A percentile compares a stretch with the other conserved stretches of the same genome.
Conservation (phyloP, 2,888 invertebrate species). For the Sinelater perroti region DNA sequence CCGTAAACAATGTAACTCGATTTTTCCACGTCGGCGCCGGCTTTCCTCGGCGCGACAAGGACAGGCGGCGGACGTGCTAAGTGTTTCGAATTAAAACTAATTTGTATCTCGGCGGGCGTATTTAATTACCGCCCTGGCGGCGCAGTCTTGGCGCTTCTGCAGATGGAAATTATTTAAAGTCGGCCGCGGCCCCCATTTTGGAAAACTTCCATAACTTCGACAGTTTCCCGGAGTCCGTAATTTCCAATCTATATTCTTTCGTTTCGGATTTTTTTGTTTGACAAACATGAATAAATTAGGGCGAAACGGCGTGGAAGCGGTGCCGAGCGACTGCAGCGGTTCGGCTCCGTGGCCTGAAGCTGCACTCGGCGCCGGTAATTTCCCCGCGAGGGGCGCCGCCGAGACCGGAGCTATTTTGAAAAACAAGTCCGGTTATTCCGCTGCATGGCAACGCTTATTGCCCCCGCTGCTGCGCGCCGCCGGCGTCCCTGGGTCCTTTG, state of each 20-base stretch:
- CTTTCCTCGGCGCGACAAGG: constrained; percentile 12
- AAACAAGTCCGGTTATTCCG: neutral
- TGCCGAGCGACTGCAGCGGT: too few relatives aligned
- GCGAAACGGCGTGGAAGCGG: constrained; percentile 12
- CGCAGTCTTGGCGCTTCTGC: constrained; percentile 19
- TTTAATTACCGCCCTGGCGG: constrained; percentile 32
- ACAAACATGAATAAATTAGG: constrained; percentile 19
- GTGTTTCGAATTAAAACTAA: constrained; percentile 34
- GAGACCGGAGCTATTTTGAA: neutral
- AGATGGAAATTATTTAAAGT: constrained; percentile 23
- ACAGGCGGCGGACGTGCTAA: constrained; percentile 19
- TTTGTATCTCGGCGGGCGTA: constrained; percentile 36
- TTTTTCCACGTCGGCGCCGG: constrained; percentile 21
- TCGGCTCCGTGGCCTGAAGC: too few relatives aligned
- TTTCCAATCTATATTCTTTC: constrained; percentile 36
- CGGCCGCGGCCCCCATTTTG: constrained; percentile 1
- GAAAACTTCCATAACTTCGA: constrained; percentile 16
- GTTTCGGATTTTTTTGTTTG: constrained; percentile 15
- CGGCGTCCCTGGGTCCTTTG: too few relatives aligned
- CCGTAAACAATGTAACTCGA: constrained; percentile 26
- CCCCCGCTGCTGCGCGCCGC: too few relatives aligned
- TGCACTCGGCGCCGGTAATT: neutral
- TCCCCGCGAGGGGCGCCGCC: neutral
- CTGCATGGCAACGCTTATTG: neutral
- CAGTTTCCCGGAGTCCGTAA: constrained; percentile 9